phyloP scores from a whole-genome alignment of 2,888 invertebrate species.

The Drosophila barbarae region DNA sequence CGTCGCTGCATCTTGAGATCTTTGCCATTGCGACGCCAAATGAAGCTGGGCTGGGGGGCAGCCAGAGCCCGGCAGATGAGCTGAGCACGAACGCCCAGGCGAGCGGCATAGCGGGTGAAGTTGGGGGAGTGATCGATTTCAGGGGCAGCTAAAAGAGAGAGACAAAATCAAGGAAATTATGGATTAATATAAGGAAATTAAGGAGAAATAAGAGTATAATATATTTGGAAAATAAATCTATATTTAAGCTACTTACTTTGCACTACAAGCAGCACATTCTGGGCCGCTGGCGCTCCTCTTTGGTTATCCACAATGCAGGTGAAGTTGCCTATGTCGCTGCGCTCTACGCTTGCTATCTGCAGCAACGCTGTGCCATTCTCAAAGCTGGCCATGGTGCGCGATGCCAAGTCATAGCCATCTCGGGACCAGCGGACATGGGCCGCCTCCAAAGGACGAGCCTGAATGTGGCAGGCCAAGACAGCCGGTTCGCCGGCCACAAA shows the following conservation, averaged over 20 bases:
- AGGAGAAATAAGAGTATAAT: neutral
- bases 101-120: conserved; percentile 74
- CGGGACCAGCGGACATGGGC: conserved; percentile 76
- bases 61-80: conserved; percentile 73
- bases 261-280: conserved; percentile 75
- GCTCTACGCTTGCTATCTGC: conserved; percentile 75
- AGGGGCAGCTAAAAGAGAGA: conserved; percentile 66
- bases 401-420: conserved; percentile 73
- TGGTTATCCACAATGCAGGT: conserved; percentile 77
- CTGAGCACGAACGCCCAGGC: conserved; percentile 73
- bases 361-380: conserved; percentile 75
- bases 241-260: conserved; percentile 69
- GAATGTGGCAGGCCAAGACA: conserved; percentile 73
- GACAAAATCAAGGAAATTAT: neutral
- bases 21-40: conserved; percentile 77
- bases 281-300: conserved; percentile 66
- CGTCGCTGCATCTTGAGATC: conserved; percentile 77
- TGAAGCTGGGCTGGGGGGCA: conserved; percentile 74
- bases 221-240: neutral
- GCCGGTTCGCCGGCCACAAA: conserved; percentile 76
- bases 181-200: neutral
- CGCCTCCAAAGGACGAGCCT: conserved; percentile 74
- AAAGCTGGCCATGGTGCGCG: conserved; percentile 70
- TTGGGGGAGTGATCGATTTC: conserved; percentile 74
- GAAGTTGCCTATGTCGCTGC: conserved; percentile 76